phyloP scores from a whole-genome alignment of 2,888 invertebrate genomes.

The Phyllotreta cruciferae region DNA sequence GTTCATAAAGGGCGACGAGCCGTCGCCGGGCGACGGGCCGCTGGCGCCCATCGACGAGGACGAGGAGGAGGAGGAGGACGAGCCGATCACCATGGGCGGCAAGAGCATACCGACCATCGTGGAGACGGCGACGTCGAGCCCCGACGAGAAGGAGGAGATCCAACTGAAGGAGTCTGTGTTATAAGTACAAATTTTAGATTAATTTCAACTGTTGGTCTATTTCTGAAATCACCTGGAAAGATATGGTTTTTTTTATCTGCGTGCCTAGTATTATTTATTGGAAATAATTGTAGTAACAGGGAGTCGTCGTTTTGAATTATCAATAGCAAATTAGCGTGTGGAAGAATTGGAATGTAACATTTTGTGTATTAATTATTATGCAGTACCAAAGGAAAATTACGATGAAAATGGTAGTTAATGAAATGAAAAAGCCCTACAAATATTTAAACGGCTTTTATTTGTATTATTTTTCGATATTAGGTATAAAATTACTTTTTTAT shows the following conservation, averaged over 20 bases:
- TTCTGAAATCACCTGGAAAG: constrained; percentile 16
- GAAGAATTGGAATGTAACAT: too few species aligned
- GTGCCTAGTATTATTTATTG: constrained; percentile 4
- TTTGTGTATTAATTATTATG: too few species aligned
- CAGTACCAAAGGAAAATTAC: too few species aligned
- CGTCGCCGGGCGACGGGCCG: constrained; percentile 57
- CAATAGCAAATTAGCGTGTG: not conserved
- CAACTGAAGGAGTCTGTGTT: constrained; percentile 79
- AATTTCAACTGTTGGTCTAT: constrained; percentile 15
- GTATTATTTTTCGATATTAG: too few species aligned
- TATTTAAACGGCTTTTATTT: too few species aligned
- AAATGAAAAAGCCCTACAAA: too few species aligned
- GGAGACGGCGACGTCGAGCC: constrained; percentile 73
- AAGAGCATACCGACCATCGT: constrained; percentile 73
- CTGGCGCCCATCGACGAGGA: constrained; percentile 85
- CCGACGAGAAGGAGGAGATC: constrained; percentile 66
- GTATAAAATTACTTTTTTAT: too few species aligned
- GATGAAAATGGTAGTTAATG: too few species aligned
- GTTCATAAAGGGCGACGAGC: constrained; percentile 60
- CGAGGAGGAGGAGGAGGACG: constrained; percentile 75
- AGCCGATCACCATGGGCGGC: constrained; percentile 72
- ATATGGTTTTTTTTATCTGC: constrained; percentile 13
- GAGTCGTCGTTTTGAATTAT: not conserved
- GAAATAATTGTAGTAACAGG: not conserved
- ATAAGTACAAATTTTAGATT: constrained; percentile 56